phyloP scores from a whole-genome alignment of 1,140 invertebrate species.

The Paraescarpia echinospica region DNA sequence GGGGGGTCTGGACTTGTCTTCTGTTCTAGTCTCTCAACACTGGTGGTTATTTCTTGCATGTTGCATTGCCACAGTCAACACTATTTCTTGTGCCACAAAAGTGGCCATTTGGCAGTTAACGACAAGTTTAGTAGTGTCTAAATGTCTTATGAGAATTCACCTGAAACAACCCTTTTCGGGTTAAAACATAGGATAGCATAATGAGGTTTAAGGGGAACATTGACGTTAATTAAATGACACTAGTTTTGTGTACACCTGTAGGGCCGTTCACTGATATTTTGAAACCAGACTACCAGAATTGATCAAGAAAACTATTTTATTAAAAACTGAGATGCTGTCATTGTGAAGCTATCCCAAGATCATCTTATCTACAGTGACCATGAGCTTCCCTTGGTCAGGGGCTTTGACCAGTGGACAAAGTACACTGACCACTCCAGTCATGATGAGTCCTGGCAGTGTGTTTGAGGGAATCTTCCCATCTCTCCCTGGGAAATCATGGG shows the following conservation, averaged over 20 bases:
- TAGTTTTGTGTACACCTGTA: background rate
- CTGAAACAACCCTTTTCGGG: too few species aligned
- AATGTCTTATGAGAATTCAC: too few species aligned
- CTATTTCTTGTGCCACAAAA: background rate
- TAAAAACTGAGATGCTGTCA: background rate
- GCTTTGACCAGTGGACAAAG: background rate
- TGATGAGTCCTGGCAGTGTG: background rate
- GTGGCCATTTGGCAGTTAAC: background rate
- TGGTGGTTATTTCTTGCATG: background rate
- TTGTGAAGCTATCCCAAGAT: background rate
- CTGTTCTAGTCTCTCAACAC: background rate
- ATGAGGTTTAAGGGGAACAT: too few species aligned
- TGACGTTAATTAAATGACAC: background rate
- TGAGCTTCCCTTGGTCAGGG: background rate
- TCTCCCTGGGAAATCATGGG: background rate
- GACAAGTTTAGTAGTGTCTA: background rate
- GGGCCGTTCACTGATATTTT: background rate
- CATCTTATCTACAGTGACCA: background rate
- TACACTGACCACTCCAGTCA: background rate
- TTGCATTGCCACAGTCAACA: background rate
- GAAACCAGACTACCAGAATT: too few species aligned
- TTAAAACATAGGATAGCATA: too few species aligned
- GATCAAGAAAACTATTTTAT: too few species aligned
- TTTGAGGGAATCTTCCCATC: background rate
- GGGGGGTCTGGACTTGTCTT: background rate